Evolutionary conservation across 1,140 invertebrate genomes (phyloP).

Genomic region (Vollenhovia emeryi): DNA sequence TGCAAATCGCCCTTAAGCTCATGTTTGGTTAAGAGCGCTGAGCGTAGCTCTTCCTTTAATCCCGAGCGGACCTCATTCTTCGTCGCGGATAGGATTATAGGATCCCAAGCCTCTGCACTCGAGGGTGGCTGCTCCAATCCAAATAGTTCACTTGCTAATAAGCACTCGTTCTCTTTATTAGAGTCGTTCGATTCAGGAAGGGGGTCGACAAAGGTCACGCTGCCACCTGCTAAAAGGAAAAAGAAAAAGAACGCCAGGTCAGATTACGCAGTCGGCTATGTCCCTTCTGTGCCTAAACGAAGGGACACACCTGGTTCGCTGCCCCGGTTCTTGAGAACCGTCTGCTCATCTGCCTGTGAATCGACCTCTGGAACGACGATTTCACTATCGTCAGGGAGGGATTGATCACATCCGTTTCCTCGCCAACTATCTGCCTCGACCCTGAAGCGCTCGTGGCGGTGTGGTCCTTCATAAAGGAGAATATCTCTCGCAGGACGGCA

Average conservation of each 20-base stretch:
- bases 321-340: background rate
- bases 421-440: too few relatives aligned
- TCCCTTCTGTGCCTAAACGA: background rate
- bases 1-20: background rate
- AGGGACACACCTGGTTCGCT: background rate
- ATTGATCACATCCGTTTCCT: background rate
- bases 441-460: too few relatives aligned
- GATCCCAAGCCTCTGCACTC: background rate
- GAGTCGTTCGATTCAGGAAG: background rate
- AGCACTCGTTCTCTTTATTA: background rate
- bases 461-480: background rate
- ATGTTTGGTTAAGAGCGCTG: background rate
- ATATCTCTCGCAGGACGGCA: background rate
- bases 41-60: background rate
- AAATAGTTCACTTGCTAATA: background rate
- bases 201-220: too few relatives aligned
- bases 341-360: constrained; percentile 6
- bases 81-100: background rate
- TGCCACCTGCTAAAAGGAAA: background rate
- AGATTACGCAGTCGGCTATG: background rate
- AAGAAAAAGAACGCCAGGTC: background rate
- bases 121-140: too few relatives aligned
- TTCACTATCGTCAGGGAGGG: too few relatives aligned
- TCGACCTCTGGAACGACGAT: background rate
- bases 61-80: background rate